These are phyloP conservation scores for cattle (Bos taurus) DNA, from an alignment of 2,113 vertebrate genomes.

Conservation along the genomic window ARS-UCD2.0 NC_037352.1:16221501-16222000, in stretches of 20 bases:
- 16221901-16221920: neutral
- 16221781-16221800: neutral
- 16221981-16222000: neutral
- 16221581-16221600: neutral
- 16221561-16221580: neutral
- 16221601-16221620: neutral
- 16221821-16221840: neutral
- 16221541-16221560: fast-evolving
- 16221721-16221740: neutral
- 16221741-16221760: neutral
- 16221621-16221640: neutral
- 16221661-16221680: neutral
- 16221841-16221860: neutral
- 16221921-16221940: neutral
- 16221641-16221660: neutral
- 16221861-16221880: neutral
- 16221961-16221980: neutral
- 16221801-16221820: neutral
- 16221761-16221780: neutral
- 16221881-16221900: neutral
- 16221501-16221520: neutral
- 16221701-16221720: neutral
- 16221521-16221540: neutral
- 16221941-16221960: neutral
- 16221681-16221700: neutral